A percentile compares a stretch with the other conserved stretches of the same genome.
Evolutionary conservation across 2,113 vertebrate species (phyloP).

Genomic region (Anarhynchus alexandrinus): DNA sequence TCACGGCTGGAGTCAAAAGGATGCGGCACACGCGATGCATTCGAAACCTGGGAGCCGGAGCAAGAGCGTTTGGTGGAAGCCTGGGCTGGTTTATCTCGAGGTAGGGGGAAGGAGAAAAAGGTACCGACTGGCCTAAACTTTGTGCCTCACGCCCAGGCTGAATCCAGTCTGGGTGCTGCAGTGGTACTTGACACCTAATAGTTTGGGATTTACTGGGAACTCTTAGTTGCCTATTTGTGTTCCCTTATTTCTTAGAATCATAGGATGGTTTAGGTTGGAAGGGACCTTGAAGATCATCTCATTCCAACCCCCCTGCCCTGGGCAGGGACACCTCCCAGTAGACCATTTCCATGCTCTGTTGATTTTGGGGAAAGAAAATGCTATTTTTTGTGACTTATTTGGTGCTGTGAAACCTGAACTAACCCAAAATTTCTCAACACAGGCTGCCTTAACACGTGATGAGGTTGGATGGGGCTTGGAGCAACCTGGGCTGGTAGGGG

Average conservation of each 20-base stretch:
- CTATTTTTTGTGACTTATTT: not conserved
- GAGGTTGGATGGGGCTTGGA: not conserved
- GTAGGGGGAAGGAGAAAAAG: rapidly evolving
- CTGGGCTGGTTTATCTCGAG: not conserved
- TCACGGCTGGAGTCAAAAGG: not conserved
- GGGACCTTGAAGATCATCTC: too few species aligned
- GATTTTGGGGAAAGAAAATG: rapidly evolving
- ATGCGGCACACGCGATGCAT: rapidly evolving
- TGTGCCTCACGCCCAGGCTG: not conserved
- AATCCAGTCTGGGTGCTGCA: not conserved
- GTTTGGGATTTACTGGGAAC: not conserved
- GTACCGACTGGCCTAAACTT: not conserved
- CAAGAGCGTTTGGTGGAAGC: not conserved
- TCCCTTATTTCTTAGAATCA: not conserved
- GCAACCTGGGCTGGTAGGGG: not conserved
- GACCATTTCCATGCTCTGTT: not conserved
- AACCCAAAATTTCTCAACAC: not conserved
- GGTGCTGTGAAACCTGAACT: not conserved
- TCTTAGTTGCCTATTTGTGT: not conserved
- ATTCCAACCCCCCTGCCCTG: too few species aligned
- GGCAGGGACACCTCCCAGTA: too few species aligned
- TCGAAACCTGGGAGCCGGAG: not conserved
- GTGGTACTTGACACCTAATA: not conserved
- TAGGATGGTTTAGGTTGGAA: too few species aligned
- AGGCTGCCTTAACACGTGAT: not conserved